Evolutionary conservation across 2,113 vertebrate species (phyloP).

Genomic region (Oryzias woworae): DNA sequence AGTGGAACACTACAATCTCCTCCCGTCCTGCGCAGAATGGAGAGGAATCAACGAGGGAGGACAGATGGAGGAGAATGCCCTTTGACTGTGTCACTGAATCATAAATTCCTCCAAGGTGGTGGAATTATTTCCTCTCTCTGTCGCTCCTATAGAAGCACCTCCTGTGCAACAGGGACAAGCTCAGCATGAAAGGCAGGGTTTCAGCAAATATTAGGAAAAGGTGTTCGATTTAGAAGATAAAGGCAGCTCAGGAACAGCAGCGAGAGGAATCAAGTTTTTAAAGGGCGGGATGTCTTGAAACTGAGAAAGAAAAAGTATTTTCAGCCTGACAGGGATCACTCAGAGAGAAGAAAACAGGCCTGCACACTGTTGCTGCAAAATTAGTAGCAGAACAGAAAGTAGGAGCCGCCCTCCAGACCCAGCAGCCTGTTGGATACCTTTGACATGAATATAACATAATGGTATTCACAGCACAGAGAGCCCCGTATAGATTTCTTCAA

Average conservation of each 20-base stretch:
- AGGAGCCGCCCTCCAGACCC: conserved; percentile 23
- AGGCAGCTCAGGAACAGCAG: conserved; percentile 38
- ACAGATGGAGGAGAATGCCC: conserved; percentile 6
- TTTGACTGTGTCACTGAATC: conserved; percentile 51
- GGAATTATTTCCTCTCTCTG: conserved; percentile 38
- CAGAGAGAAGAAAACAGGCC: conserved; percentile 14
- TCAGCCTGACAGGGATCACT: conserved; percentile 48
- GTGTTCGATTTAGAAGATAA: conserved; percentile 48
- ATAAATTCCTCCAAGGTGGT: conserved; percentile 39
- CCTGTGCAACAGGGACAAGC: conserved; percentile 25
- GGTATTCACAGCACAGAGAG: conserved; percentile 45
- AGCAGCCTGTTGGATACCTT: conserved; percentile 39
- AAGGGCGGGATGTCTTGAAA: conserved; percentile 27
- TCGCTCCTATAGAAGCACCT: conserved; percentile 37
- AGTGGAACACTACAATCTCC: conserved; percentile 33
- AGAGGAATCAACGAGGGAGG: conserved; percentile 21
- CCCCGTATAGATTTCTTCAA: conserved; percentile 55
- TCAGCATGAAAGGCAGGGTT: conserved; percentile 54
- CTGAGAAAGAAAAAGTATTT: conserved; percentile 30
- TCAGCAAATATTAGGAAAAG: conserved; percentile 46
- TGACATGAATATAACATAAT: conserved; percentile 23
- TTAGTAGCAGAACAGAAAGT: conserved; percentile 17
- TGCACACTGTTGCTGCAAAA: conserved; percentile 16
- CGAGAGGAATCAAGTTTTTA: conserved; percentile 18
- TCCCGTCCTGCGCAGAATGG: conserved; percentile 25